Base-by-base conservation (phyloP, 2,113 vertebrate species). In the Anas platyrhynchos region DNA sequence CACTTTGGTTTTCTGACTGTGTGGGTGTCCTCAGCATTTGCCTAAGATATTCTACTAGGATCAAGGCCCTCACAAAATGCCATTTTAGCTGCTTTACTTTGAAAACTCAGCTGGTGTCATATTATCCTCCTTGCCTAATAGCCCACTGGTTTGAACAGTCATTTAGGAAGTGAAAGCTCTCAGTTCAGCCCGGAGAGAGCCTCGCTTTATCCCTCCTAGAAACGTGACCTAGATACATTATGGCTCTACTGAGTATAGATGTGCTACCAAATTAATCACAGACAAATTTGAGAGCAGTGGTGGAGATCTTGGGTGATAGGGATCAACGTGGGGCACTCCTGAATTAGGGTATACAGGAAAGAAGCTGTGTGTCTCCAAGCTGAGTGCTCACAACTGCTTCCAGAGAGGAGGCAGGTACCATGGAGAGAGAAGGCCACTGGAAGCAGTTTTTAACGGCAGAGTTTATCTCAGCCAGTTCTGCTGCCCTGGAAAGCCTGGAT, bases 101-200 rank as follows among this genome's bases (percentile, higher is more conserved):
- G 92, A 93, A 97, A 95, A 88, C 66, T 38, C 77, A 93, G 54
- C 17, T 73, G 89, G 66, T 87, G 66, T 58, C 61, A 55, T 86
- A 61, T 93, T 72, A 94, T 84, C 73, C 93, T 58, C 48, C 14
- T 36, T 79, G 48, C 83, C 84, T 86, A 84, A 94, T 84, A 93
- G 69, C 88, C 77, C 56, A 75, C 86, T 93, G 83, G 66, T 93
- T 82, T 82, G 83, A 95, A 78, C 65, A 93, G 92, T 95, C 94
- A 95, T 94, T 95, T 95, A 65, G 89, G 93, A 87, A 94, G 66
- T 86, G 95, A 97, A 86, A 93, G 65, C 93, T 94, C 74, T 66
- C 23, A 48, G 77, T 82, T 93, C 80, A 91, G 89, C 34, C 73
- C 66, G 84, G 77, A 94, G 86, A 94, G 17, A 86, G 88, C 58